Conservation (phyloP, 64 coral and sea anemone species). For the Orbicella faveolata region DNA sequence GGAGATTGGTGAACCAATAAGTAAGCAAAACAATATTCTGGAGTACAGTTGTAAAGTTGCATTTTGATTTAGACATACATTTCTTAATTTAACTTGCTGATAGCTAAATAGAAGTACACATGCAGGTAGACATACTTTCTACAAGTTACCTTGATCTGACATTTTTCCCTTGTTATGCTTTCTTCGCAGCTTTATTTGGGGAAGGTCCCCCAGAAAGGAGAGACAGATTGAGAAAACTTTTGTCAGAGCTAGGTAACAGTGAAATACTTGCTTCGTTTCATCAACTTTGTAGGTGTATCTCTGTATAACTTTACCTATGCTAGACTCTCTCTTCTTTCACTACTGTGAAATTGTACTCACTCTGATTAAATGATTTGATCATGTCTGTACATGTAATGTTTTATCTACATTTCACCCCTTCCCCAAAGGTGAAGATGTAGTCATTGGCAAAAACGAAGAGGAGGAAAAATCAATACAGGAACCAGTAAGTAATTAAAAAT, state of each 20-base stretch:
- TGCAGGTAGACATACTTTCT: too few species aligned
- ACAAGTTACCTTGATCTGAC: too few species aligned
- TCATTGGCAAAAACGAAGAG: conserved; percentile 24
- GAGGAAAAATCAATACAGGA: conserved; percentile 18
- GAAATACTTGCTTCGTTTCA: not conserved
- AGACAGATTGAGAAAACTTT: conserved; percentile 85
- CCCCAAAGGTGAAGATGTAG: conserved; percentile 42
- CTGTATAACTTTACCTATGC: too few species aligned
- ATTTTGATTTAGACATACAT: not conserved
- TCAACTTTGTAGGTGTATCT: too few species aligned
- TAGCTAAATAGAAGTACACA: too few species aligned
- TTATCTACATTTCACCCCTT: not conserved
- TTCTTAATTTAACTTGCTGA: not conserved
- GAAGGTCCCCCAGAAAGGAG: conserved; percentile 92
- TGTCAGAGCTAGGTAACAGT: conserved; percentile 83
- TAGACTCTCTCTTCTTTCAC: too few species aligned
- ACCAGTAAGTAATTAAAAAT: not conserved
- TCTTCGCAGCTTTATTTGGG: conserved; percentile 87
- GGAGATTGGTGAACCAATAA: conserved; percentile 86
- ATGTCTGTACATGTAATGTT: not conserved
- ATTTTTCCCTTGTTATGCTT: not conserved
- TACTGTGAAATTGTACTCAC: not conserved
- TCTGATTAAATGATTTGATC: not conserved
- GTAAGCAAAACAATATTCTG: conserved; percentile 51
- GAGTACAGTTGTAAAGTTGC: not conserved